phyloP scores from a whole-genome alignment of 2,113 vertebrate genomes.

The Hippocampus abdominalis region DNA sequence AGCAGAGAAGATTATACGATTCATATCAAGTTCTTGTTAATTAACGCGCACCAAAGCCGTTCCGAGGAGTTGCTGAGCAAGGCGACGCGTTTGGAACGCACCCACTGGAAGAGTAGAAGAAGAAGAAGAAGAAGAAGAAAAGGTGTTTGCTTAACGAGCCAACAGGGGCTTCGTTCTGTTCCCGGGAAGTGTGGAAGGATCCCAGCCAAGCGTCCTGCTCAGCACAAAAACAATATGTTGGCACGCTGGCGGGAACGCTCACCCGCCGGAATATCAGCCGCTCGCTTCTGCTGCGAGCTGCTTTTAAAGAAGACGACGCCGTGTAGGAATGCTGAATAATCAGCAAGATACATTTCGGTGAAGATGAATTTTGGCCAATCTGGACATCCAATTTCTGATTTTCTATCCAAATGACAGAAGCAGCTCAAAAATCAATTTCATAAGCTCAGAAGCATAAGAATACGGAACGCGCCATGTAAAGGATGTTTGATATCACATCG shows the following conservation, averaged over 20 bases:
- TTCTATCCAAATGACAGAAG: too few relatives aligned
- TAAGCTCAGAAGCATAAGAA: too few relatives aligned
- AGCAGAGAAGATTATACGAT: neutral
- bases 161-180: constrained; percentile 47
- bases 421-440: too few relatives aligned
- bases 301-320: constrained; percentile 7
- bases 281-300: constrained; percentile 32
- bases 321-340: neutral
- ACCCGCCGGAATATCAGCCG: constrained; percentile 40
- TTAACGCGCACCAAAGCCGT: neutral
- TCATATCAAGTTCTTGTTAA: constrained; percentile 1
- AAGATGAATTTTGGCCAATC: neutral
- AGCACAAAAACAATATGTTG: constrained; percentile 67
- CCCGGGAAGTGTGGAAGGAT: constrained; percentile 49
- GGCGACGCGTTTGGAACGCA: constrained; percentile 31
- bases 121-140: neutral
- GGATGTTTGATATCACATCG: too few relatives aligned
- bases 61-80: constrained; percentile 33
- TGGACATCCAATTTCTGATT: too few relatives aligned
- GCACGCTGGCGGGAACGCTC: constrained; percentile 47
- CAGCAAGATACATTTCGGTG: neutral
- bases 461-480: too few relatives aligned
- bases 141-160: constrained; percentile 10
- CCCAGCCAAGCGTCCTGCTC: constrained; percentile 60
- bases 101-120: neutral